Conservation (phyloP, 2,888 invertebrate genomes). For the Poecilobothrus nobilitatus region DNA sequence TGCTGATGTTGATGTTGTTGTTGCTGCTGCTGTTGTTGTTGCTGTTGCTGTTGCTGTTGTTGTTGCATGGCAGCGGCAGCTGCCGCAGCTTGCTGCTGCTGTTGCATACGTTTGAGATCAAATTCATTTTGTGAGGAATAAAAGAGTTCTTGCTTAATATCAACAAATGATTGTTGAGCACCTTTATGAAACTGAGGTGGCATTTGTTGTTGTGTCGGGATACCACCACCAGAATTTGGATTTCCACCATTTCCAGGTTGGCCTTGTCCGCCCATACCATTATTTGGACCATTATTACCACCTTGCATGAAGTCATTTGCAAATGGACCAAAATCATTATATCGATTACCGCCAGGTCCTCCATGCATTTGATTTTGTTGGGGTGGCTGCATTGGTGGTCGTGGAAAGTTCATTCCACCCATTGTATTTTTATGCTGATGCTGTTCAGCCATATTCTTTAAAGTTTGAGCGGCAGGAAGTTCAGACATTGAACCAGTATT, state of each 20-base stretch:
- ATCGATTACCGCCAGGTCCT: constrained; percentile 43
- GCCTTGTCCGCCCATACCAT: constrained; percentile 23
- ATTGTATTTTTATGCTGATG: constrained; percentile 79
- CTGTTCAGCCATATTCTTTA: constrained; percentile 96
- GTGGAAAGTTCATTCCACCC: constrained; percentile 53
- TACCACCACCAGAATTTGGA: constrained; percentile 34
- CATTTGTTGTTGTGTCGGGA: constrained; percentile 31
- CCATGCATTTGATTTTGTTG: constrained; percentile 46
- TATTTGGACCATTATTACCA: constrained; percentile 33
- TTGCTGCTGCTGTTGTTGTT: constrained; percentile 29
- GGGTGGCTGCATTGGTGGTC: constrained; percentile 42
- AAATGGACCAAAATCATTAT: constrained; percentile 54
- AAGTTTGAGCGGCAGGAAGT: constrained; percentile 85
- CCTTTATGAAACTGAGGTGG: constrained; percentile 43
- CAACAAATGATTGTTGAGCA: constrained; percentile 45
- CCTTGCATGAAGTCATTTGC: constrained; percentile 45
- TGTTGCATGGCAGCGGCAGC: constrained; percentile 34
- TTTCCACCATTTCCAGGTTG: constrained; percentile 31
- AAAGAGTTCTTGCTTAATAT: constrained; percentile 51
- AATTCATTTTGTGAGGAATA: constrained; percentile 44
- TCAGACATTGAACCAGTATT: constrained; percentile 53
- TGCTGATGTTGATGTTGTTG: constrained; percentile 28
- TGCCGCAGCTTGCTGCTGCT: constrained; percentile 26
- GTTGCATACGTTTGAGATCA: constrained; percentile 44
- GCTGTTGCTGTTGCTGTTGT: constrained; percentile 30